Evolutionary conservation across 2,797 vertebrate species (phyloP).

Genomic region (Pseudochromis fuscus): DNA sequence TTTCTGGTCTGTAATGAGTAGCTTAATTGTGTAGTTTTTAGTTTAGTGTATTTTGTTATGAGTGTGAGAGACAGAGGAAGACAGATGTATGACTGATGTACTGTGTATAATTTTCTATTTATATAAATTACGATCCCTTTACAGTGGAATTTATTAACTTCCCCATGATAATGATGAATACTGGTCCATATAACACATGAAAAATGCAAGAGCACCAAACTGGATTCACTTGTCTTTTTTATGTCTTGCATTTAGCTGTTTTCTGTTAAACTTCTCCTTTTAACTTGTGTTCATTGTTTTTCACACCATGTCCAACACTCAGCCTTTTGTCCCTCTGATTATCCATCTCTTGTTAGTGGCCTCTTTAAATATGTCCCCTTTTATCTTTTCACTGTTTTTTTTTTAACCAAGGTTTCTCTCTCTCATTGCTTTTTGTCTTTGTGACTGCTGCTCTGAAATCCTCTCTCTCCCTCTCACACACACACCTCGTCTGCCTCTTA

Average conservation of each 20-base stretch:
- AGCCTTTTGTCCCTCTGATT: constrained; percentile 10
- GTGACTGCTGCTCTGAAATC: constrained; percentile 4
- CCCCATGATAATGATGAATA: constrained; percentile 49
- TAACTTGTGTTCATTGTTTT: not conserved
- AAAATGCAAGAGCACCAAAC: constrained; percentile 29
- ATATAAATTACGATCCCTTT: constrained; percentile 27
- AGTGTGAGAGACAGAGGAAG: not conserved
- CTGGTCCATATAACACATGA: constrained; percentile 31
- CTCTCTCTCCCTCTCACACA: constrained; percentile 3
- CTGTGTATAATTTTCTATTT: constrained; percentile 33
- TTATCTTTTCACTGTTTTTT: not conserved
- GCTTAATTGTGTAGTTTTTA: constrained; percentile 21
- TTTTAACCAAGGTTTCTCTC: constrained; percentile 17
- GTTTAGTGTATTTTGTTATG: not conserved
- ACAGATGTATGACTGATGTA: constrained; percentile 19
- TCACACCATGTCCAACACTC: constrained; percentile 1
- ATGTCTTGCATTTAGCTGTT: constrained; percentile 1
- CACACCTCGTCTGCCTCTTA: constrained; percentile 15
- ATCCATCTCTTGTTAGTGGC: not conserved
- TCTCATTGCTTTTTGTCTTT: constrained; percentile 9
- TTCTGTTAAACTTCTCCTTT: not conserved
- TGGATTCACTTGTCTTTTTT: constrained; percentile 10
- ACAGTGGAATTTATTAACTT: constrained; percentile 63
- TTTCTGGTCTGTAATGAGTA: not conserved
- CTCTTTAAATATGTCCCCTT: not conserved